Percentiles rank a stretch among this genome's conserved stretches.
Evolutionary conservation across 2,888 invertebrate species (phyloP).

Genomic region (Cosmia trapezina): DNA sequence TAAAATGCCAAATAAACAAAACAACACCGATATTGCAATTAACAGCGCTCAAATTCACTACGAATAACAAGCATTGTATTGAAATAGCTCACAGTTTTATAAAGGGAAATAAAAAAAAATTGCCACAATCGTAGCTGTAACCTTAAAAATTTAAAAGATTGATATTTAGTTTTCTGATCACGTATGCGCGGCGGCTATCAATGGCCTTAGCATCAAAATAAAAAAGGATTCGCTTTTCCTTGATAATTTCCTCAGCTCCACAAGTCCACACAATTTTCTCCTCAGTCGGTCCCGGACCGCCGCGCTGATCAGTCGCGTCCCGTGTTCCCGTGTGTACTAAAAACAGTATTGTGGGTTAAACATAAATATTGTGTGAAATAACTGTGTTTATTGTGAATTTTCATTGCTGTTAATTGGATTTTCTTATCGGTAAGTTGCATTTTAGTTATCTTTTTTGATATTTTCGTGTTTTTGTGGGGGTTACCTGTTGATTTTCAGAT

Average conservation of each 20-base stretch:
- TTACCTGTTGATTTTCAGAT: constrained; percentile 66
- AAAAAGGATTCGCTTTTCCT: constrained; percentile 54
- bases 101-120: not conserved
- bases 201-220: constrained; percentile 25
- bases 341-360: constrained; percentile 58
- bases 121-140: not conserved
- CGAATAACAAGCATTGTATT: constrained; percentile 29
- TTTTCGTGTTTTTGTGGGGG: constrained; percentile 18
- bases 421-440: constrained; percentile 57
- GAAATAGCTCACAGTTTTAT: constrained; percentile 5
- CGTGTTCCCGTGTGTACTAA: constrained; percentile 15
- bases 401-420: constrained; percentile 49
- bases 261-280: constrained; percentile 34
- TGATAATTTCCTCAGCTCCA: constrained; percentile 44
- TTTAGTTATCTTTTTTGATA: constrained; percentile 28
- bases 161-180: constrained; percentile 36
- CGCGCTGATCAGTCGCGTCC: constrained; percentile 26
- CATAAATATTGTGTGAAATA: constrained; percentile 61
- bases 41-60: constrained; percentile 15
- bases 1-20: constrained; percentile 14
- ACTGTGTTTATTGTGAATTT: constrained; percentile 58
- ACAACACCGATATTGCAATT: constrained; percentile 32
- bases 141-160: constrained; percentile 20
- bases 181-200: constrained; percentile 24
- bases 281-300: constrained; percentile 57